phyloP scores from a whole-genome alignment of 2,113 vertebrate species.

The Equus quagga region DNA sequence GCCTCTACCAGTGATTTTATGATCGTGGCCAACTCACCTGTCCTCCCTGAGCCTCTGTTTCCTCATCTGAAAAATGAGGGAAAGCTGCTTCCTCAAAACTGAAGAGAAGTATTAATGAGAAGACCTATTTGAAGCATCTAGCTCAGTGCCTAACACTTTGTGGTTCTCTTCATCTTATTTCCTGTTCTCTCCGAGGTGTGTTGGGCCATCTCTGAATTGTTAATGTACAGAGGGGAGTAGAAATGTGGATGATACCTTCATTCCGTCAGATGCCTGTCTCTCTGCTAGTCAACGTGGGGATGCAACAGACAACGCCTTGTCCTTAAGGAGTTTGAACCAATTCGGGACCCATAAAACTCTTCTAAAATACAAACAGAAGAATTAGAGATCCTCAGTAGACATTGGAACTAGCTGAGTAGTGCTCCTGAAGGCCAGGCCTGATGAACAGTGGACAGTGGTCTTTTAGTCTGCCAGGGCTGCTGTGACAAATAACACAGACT shows the following conservation, averaged over 20 bases:
- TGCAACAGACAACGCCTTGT: background rate
- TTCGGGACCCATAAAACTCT: background rate
- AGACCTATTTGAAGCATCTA: background rate
- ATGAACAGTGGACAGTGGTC: background rate
- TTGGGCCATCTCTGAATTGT: background rate
- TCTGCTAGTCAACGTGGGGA: background rate
- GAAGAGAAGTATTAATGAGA: background rate
- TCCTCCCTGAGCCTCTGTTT: background rate
- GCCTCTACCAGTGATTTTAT: background rate
- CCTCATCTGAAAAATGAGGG: background rate
- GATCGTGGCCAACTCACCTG: background rate
- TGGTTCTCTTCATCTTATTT: background rate
- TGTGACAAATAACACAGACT: background rate
- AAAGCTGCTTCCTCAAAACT: background rate
- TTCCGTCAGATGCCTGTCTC: background rate
- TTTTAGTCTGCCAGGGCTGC: background rate
- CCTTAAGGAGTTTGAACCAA: background rate
- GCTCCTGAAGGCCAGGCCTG: background rate
- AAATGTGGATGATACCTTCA: background rate
- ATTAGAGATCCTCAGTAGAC: background rate
- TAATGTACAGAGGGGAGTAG: background rate
- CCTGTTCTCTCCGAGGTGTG: background rate
- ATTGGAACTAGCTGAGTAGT: slow-evolving; percentile 19
- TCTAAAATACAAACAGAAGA: slow-evolving; percentile 28
- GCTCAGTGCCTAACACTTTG: background rate